phyloP scores from a whole-genome alignment of 2,797 vertebrate species.

The Coranthus polyacanthus region DNA sequence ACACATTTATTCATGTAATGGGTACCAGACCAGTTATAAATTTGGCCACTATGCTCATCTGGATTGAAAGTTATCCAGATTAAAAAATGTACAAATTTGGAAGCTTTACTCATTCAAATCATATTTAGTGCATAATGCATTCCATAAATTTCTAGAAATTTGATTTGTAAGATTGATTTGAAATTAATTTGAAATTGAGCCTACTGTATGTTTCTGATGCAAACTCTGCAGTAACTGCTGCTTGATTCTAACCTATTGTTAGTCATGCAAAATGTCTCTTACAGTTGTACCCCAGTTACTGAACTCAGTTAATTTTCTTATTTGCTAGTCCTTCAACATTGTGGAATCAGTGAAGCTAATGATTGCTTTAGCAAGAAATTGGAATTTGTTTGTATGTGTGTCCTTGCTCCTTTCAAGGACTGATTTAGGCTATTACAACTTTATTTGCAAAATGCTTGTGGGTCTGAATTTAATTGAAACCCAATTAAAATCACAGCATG shows the following conservation, averaged over 20 bases:
- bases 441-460: conserved; percentile 68
- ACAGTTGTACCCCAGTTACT: conserved; percentile 30
- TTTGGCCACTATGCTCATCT: too few relatives aligned
- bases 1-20: too few relatives aligned
- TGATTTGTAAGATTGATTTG: too few relatives aligned
- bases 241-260: too few relatives aligned
- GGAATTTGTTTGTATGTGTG: conserved; percentile 37
- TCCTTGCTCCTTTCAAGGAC: conserved; percentile 47
- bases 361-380: conserved; percentile 24
- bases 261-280: conserved; percentile 7
- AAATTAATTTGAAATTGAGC: too few relatives aligned
- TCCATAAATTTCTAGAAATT: too few relatives aligned
- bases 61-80: too few relatives aligned
- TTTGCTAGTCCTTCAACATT: conserved; percentile 1
- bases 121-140: too few relatives aligned
- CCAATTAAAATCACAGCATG: conserved; percentile 73
- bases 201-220: too few relatives aligned
- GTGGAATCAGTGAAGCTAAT: conserved; percentile 21
- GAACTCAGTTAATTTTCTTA: conserved; percentile 34
- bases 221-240: not conserved
- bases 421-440: conserved; percentile 53
- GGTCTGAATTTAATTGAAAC: conserved; percentile 70
- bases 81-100: not conserved
- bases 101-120: too few relatives aligned
- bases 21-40: too few relatives aligned